Evolutionary conservation across 35 echinoderm and acorn worm species (phyloP).

Genomic region (Eucidaris tribuloides): DNA sequence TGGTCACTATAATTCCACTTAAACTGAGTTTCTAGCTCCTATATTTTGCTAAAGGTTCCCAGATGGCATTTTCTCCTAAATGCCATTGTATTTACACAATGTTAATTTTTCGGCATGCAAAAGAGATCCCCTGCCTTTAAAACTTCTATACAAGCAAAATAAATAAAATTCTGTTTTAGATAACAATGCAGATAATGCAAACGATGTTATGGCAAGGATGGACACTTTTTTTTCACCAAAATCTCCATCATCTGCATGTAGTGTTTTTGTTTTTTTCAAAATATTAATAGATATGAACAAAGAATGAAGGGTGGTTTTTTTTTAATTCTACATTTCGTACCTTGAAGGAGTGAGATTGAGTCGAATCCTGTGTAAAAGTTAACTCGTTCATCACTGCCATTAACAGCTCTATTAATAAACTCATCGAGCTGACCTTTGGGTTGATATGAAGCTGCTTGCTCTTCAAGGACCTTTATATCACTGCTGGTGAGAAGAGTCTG

Average conservation of each 20-base stretch:
- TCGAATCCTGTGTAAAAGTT: conserved; percentile 50
- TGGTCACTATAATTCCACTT: too few relatives aligned
- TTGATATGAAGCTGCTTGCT: background rate
- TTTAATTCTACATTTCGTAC: background rate
- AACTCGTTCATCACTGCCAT: conserved; percentile 21
- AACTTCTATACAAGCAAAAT: too few relatives aligned
- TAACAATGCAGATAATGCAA: background rate
- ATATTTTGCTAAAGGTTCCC: too few relatives aligned
- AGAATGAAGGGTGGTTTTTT: background rate
- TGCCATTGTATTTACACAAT: too few relatives aligned
- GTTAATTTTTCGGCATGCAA: too few relatives aligned
- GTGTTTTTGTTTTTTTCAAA: background rate
- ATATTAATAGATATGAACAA: background rate
- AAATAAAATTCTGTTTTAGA: too few relatives aligned
- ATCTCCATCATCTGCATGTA: background rate
- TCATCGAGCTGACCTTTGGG: background rate
- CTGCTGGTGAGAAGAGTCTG: background rate
- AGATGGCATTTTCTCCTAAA: too few relatives aligned
- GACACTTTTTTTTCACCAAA: background rate
- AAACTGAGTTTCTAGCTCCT: too few relatives aligned
- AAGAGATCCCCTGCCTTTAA: too few relatives aligned
- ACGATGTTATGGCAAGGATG: background rate
- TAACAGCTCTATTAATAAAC: background rate
- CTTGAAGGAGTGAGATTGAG: conserved; percentile 19
- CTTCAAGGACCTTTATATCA: background rate